Evolutionary conservation across 2,113 vertebrate genomes (phyloP).

Genomic region (Apistogramma diplotaenia): DNA sequence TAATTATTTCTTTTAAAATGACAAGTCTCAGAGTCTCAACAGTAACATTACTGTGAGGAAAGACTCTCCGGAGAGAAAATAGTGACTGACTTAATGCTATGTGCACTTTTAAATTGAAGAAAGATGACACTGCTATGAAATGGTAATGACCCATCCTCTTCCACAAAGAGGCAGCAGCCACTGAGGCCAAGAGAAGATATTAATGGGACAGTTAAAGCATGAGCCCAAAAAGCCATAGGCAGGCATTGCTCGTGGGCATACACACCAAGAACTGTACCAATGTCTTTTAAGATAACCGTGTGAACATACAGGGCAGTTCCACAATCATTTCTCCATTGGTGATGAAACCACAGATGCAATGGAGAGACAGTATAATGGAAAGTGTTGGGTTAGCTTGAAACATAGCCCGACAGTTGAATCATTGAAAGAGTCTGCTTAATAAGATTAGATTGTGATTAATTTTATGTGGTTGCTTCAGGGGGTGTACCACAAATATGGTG

Average conservation of each 20-base stretch:
- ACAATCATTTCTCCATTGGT: background rate
- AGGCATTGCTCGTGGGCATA: constrained; percentile 19
- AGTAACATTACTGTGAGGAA: constrained; percentile 27
- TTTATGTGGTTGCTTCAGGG: constrained; percentile 6
- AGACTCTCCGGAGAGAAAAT: constrained; percentile 34
- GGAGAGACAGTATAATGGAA: background rate
- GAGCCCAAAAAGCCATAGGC: constrained; percentile 5
- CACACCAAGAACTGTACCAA: background rate
- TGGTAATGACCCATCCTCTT: constrained; percentile 51
- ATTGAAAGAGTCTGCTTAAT: background rate
- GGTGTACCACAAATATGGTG: background rate
- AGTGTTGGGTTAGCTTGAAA: background rate
- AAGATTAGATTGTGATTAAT: constrained; percentile 7
- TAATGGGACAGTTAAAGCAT: constrained; percentile 21
- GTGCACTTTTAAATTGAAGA: constrained; percentile 31
- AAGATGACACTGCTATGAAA: constrained; percentile 39
- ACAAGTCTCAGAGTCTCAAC: constrained; percentile 35
- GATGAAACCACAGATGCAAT: background rate
- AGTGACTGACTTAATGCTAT: constrained; percentile 20
- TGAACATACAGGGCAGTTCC: background rate
- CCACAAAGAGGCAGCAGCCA: constrained; percentile 22
- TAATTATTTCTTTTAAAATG: constrained; percentile 43
- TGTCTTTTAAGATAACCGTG: background rate
- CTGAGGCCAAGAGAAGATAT: constrained; percentile 25
- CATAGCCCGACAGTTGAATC: background rate